Base-by-base conservation (phyloP, 1,140 invertebrate genomes). In the Mya arenaria region DNA sequence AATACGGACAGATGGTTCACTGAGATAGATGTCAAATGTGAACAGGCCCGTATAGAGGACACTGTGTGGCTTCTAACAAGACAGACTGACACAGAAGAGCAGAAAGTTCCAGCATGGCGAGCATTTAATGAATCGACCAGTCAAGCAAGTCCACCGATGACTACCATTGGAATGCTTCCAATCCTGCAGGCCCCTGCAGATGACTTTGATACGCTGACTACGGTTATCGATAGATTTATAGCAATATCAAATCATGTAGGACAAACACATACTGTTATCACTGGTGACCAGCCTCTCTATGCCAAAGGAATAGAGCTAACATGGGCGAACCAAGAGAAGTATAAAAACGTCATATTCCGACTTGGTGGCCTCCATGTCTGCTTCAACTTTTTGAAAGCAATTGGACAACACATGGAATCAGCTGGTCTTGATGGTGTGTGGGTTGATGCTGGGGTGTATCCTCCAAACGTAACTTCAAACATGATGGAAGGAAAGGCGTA, bases 321-420 rank as follows among this genome's bases (percentile, higher is more conserved):
- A 13, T 63, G 66, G 75, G 36, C 34, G 15, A 71, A 81, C 55
- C 30, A 25, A 23, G 34, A 60, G 2, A 44, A 74, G 15, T 82
- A 39, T 39, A 52, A 65, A 17, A 80, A 71, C 58, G 60, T 74
- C 4, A 74, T 80, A 36, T 58, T 74, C 28, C 25, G 0, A 19
- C 28, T 78, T 23, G 74, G 74, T 28, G 68, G 60, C 0, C 8
- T 84, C 13, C 83, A 81, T 52, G 37, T 80, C 4, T 71, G 36
- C 4, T 69, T 84, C 41, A 81, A 80, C 56, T 84, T 80, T 32
- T 32, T 73, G 39, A 82, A 79, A 63, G 78, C 68, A 8, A 81
- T 84, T 36, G 69, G 77, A 4, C 66, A 84, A 36, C 83, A 84
- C 30, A 62, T 84, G 37, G 75, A 72, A 5, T 65, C 28, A 55